Percentiles rank a stretch among this genome's conserved stretches.
phyloP scores from a whole-genome alignment of 2,113 vertebrate genomes.

The Mola mola region DNA sequence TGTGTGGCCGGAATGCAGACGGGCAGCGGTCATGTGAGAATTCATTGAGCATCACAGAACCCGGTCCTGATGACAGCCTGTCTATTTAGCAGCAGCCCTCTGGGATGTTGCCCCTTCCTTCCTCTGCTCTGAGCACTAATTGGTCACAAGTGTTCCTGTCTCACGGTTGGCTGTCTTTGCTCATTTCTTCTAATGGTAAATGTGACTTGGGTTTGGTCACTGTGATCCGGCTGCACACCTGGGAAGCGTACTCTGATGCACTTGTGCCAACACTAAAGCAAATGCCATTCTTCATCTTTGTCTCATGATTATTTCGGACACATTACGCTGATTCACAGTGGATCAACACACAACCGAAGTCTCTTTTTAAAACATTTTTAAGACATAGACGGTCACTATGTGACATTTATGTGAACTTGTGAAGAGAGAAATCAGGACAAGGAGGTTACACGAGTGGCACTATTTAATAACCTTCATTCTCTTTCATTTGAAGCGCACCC shows the following conservation, averaged over 20 bases:
- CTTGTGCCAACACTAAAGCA: too few species aligned
- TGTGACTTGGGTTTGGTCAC: conserved; percentile 42
- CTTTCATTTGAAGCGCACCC: conserved; percentile 70
- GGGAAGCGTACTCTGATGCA: too few species aligned
- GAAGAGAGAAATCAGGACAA: conserved; percentile 44
- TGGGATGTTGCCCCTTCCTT: conserved; percentile 53
- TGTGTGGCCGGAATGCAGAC: conserved; percentile 58
- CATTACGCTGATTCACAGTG: too few species aligned
- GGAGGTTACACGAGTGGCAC: conserved; percentile 68
- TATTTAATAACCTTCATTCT: conserved; percentile 68
- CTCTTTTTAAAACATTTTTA: conserved; percentile 10
- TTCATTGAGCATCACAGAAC: conserved; percentile 49
- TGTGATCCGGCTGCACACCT: conserved; percentile 14
- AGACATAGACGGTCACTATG: conserved; percentile 4
- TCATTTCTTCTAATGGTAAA: conserved; percentile 28
- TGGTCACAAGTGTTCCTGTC: conserved; percentile 73
- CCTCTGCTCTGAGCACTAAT: conserved; percentile 58
- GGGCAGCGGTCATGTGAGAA: conserved; percentile 68
- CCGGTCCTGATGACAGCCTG: conserved; percentile 68
- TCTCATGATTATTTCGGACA: too few species aligned
- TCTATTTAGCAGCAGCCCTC: conserved; percentile 64
- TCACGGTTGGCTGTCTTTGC: conserved; percentile 48
- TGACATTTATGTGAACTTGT: conserved; percentile 61
- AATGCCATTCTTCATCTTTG: too few species aligned
- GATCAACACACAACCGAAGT: neutral